Evolutionary conservation across 2,113 vertebrate species (phyloP).

Genomic region (Piprites chloris): DNA sequence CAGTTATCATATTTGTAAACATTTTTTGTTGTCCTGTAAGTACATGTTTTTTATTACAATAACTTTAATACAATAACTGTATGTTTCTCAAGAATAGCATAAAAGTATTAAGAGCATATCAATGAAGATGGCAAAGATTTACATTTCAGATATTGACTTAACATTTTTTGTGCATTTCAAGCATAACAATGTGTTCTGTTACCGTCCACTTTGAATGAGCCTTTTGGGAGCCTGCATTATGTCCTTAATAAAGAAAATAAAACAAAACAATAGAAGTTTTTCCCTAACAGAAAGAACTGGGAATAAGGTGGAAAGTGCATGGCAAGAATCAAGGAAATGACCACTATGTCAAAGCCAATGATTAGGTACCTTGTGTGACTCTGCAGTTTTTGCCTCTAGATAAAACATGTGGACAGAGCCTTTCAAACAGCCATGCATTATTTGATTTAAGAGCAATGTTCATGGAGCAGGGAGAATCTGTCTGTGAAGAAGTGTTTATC

Average conservation of each 20-base stretch:
- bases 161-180: background rate
- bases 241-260: background rate
- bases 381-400: background rate
- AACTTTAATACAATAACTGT: too few relatives aligned
- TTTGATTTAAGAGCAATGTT: background rate
- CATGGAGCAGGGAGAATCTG: background rate
- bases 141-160: background rate
- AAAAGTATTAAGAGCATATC: background rate
- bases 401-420: background rate
- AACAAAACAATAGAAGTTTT: background rate
- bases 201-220: background rate
- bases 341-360: background rate
- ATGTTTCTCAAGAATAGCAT: background rate
- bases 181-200: background rate
- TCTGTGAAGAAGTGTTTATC: background rate
- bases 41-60: background rate
- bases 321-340: background rate
- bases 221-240: background rate
- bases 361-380: background rate
- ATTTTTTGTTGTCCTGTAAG: background rate
- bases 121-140: background rate
- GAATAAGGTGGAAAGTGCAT: background rate
- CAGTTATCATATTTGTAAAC: background rate
- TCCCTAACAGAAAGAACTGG: background rate
- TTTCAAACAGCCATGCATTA: background rate